Evolutionary conservation across 1,140 invertebrate species (phyloP).

Genomic region (Fopius arisanus): DNA sequence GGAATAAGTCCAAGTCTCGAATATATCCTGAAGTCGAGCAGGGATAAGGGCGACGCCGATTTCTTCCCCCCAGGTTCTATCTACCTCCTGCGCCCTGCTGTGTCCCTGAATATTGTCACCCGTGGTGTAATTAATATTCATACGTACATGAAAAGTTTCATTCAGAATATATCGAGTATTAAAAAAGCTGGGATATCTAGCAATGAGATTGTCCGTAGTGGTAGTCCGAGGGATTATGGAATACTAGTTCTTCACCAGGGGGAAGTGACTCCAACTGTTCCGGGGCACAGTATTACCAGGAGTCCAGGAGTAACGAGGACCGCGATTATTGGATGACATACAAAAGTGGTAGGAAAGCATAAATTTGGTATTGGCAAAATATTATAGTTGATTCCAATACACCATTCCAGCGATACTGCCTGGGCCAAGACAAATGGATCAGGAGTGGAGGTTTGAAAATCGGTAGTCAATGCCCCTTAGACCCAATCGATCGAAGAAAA

Average conservation of each 20-base stretch:
- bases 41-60: conserved; percentile 42
- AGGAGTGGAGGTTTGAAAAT: conserved; percentile 16
- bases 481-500: not conserved
- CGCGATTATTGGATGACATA: conserved; percentile 61
- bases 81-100: conserved; percentile 52
- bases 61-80: conserved; percentile 25
- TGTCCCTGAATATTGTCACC: conserved; percentile 58
- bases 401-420: not conserved
- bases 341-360: conserved; percentile 64
- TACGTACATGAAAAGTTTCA: conserved; percentile 39
- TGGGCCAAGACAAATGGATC: conserved; percentile 9
- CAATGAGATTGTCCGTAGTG: not conserved
- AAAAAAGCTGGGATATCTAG: not conserved
- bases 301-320: conserved; percentile 42
- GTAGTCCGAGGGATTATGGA: not conserved
- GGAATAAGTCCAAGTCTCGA: not conserved
- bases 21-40: conserved; percentile 23
- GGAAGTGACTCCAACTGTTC: conserved; percentile 40
- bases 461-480: conserved; percentile 9
- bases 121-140: conserved; percentile 65
- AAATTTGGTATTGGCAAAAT: conserved; percentile 42
- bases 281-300: conserved; percentile 52
- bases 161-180: not conserved
- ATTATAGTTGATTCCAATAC: not conserved
- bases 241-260: not conserved